Percentiles rank a stretch among this genome's conserved stretches.
Conservation (phyloP, 2,797 vertebrate species). For the Falco peregrinus region DNA sequence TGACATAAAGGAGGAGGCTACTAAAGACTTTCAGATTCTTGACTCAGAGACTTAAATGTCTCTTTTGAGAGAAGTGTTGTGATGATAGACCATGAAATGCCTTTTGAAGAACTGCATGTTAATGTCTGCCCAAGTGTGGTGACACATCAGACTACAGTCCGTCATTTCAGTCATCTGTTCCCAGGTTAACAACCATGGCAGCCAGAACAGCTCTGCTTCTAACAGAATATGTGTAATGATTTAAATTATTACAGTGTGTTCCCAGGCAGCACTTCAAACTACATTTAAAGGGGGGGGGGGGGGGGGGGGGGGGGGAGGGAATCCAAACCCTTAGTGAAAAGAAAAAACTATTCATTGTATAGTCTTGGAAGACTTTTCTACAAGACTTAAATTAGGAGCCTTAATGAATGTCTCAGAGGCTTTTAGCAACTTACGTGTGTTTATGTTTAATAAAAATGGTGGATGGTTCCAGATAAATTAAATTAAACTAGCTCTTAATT, state of each 20-base stretch:
- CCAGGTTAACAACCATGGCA: neutral
- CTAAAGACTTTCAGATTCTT: neutral
- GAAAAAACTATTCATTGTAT: conserved; percentile 50
- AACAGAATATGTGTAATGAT: neutral
- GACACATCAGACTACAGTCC: neutral
- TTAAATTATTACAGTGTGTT: conserved; percentile 33
- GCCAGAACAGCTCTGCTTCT: neutral
- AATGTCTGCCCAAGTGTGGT: neutral
- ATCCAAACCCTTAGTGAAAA: conserved; percentile 6
- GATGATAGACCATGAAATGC: neutral
- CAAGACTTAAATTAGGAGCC: conserved; percentile 16
- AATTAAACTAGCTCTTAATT: conserved; percentile 59
- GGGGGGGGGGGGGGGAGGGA: too few relatives aligned
- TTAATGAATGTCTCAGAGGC: conserved; percentile 49
- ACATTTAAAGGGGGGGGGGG: neutral
- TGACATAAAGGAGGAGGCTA: conserved; percentile 3
- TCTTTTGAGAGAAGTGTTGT: neutral
- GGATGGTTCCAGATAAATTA: conserved; percentile 45
- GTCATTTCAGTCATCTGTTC: conserved; percentile 4
- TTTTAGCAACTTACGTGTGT: conserved; percentile 43
- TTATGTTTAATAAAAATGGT: conserved; percentile 57
- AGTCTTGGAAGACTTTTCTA: conserved; percentile 47
- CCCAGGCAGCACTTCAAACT: conserved; percentile 50
- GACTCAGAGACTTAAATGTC: neutral
- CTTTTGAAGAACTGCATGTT: neutral